Conservation (phyloP, 2,888 invertebrate species). For the Ecliptopera silaceata region DNA sequence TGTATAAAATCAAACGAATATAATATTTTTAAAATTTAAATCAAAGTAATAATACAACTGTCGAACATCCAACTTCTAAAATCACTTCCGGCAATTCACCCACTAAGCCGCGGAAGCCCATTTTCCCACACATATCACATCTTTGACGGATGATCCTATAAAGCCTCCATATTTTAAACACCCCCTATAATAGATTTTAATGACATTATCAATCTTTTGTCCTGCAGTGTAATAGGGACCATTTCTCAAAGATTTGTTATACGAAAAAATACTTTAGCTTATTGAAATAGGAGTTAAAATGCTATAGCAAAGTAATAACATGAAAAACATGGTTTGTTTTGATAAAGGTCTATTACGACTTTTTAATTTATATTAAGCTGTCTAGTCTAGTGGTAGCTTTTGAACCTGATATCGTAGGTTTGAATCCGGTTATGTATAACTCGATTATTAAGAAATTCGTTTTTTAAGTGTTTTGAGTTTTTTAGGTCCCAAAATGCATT, state of each 20-base stretch:
- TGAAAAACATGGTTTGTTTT: neutral
- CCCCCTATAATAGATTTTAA: conserved; percentile 49
- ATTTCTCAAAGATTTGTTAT: neutral
- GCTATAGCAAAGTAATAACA: neutral
- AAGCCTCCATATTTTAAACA: conserved; percentile 48
- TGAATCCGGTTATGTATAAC: too few relatives aligned
- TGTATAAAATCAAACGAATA: too few relatives aligned
- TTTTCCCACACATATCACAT: conserved; percentile 12
- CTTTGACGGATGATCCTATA: conserved; percentile 46
- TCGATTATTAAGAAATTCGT: too few relatives aligned
- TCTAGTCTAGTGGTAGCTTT: neutral
- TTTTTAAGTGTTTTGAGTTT: too few relatives aligned
- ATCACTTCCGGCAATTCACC: neutral
- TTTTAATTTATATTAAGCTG: neutral
- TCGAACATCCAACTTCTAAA: neutral
- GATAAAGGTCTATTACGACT: conserved; percentile 5
- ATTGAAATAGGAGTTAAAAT: neutral
- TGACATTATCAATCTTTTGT: conserved; percentile 45
- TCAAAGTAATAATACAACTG: neutral
- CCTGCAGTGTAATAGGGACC: conserved; percentile 16
- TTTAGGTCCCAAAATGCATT: too few relatives aligned
- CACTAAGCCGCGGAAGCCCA: conserved; percentile 8
- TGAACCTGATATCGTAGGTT: neutral
- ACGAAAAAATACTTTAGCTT: neutral
- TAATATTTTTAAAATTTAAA: too few relatives aligned